Evolutionary conservation across 2,888 invertebrate species (phyloP), one percentile per base, ranked within the genome.

Genomic region (Pristionchus maxplancki): DNA sequence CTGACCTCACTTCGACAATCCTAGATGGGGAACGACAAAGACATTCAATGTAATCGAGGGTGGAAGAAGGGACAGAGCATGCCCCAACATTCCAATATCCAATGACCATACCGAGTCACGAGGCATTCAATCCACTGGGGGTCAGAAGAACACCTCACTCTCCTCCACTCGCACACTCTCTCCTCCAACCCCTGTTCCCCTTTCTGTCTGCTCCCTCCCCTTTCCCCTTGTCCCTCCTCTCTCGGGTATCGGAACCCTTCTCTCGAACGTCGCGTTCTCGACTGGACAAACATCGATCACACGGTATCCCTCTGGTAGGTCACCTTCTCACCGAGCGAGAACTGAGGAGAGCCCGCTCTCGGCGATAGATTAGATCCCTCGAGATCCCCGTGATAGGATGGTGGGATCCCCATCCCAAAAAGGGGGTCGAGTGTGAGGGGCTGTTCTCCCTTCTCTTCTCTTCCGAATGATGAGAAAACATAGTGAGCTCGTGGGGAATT

Each of bases 381-480:
- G 37, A 71, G 71, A 71, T 71, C 71, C 71, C 71, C 37, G 58
- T 58, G 58, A 58, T 71, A 34, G 37, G 44, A 44, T 44, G 8
- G 8, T 11, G 13, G 9, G 17, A 71, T 71, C 78, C 40, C 67
- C 13, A n/a, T 24, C 28, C 64, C 6, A 5, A 64, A 78, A 78
- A 78, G 44, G 78, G 44, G 78, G 78, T 78, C 78, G 78, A 78
- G 78, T 44, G 78, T 48, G 58, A n/a, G n/a, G n/a, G n/a, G n/a
- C n/a, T 58, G 6, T 17, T 37, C 37, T 44, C 28, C 28, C 78
- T 5, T 78, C 40, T 78, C 44, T 2, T 15, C n/a, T 78, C 44
- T 58, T 58, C 44, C 44, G 48, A 78, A 78, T 78, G 78, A 78
- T 78, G 78, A 78, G 78, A 78, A 78, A 78, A 78, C 78, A 78